phyloP scores from a whole-genome alignment of 2,888 invertebrate genomes.

The Venusia cambrica region DNA sequence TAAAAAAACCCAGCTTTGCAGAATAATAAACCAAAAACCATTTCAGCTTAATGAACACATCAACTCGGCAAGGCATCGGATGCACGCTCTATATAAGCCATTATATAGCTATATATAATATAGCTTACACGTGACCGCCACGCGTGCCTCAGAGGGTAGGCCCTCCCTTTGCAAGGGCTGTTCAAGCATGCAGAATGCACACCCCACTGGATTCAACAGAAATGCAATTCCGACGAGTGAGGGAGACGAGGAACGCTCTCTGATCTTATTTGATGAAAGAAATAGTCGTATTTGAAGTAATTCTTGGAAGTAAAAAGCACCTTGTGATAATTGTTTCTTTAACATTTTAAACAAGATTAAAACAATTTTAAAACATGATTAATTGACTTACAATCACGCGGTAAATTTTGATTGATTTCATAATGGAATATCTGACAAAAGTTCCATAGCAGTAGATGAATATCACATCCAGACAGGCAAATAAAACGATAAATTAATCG shows the following conservation, averaged over 20 bases:
- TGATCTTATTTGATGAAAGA: conserved; percentile 2
- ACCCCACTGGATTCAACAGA: conserved; percentile 30
- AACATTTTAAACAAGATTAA: too few relatives aligned
- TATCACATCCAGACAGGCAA: too few relatives aligned
- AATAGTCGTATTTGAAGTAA: not conserved
- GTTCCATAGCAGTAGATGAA: too few relatives aligned
- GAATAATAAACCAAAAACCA: conserved; percentile 13
- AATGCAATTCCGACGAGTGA: conserved; percentile 24
- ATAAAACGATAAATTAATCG: too few relatives aligned
- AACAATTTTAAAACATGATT: too few relatives aligned
- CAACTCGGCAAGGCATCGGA: conserved; percentile 41
- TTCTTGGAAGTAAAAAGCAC: too few relatives aligned
- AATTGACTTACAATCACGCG: too few relatives aligned
- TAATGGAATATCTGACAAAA: too few relatives aligned
- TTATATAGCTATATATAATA: conserved; percentile 10
- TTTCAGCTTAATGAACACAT: conserved; percentile 50
- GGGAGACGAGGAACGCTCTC: conserved; percentile 9
- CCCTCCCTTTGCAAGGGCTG: conserved; percentile 37
- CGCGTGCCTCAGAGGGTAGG: conserved; percentile 30
- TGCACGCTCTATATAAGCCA: conserved; percentile 42
- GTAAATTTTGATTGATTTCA: too few relatives aligned
- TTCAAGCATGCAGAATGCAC: conserved; percentile 43
- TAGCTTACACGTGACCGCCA: conserved; percentile 46
- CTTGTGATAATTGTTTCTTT: too few relatives aligned
- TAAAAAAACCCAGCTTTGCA: too few relatives aligned